Evolutionary conservation across 2,797 vertebrate genomes (phyloP), one percentile per base, ranked within the genome.

Genomic region (Acrocephalus scirpaceus): DNA sequence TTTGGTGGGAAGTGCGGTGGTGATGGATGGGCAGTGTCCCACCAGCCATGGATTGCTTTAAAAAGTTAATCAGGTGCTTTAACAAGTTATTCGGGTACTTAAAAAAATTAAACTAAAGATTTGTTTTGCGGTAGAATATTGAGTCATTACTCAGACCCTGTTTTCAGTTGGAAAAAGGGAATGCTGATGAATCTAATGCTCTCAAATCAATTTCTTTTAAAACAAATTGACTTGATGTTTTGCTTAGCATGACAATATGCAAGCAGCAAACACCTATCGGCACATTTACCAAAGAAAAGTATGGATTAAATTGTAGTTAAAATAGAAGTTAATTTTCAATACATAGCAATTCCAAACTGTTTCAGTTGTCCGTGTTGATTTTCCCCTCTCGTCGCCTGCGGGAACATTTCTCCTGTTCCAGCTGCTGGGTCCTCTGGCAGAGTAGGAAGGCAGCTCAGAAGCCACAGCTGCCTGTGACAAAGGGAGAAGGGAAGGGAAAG

Each of bases 271-370:
- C 57, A 64, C 78, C 58, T 92, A 53, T 92, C 0, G 26, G 85
- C 83, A 83, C 62, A 26, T 91, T 95, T 73, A 90, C 91, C 93
- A 54, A 87, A 92, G 90, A n/a, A 90, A 88, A 93, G 61, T 70
- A 58, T 56, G 89, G 93, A 96, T 94, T 95, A 91, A 93, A 77
- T 67, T 21, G 45, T 47, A 67, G 76, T 77, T 90, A 77, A 95
- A 86, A 73, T 64, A 45, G 93, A 65, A 94, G 88, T 70, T 80
- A 25, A 86, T 91, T 93, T 85, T 80, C 89, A 69, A 36, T 70
- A 76, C 30, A 13, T 29, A 22, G 79, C 44, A 45, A 86, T 17
- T 36, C 85, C 42, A 42, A 23, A 26, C 64, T 47, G n/a, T 78
- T 78, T 86, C 4, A 10, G 29, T 45, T 16, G 32, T 8, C 18